Percentiles rank a stretch among this genome's conserved stretches.
Evolutionary conservation across 2,797 vertebrate species (phyloP).

Genomic region (Sebastes reedi): DNA sequence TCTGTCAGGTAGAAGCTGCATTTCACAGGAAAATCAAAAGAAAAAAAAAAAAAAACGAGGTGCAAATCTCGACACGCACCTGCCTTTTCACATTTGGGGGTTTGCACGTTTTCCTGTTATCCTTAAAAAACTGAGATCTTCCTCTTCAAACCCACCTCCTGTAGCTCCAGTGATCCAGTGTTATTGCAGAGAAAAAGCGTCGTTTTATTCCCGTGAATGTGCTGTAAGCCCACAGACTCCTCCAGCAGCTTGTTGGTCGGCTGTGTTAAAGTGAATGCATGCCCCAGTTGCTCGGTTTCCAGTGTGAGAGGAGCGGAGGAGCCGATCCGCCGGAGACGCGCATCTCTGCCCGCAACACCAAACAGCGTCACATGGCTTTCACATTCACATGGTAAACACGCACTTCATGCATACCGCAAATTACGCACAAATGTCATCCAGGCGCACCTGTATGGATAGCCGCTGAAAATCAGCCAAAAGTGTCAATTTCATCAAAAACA

Average conservation of each 20-base stretch:
- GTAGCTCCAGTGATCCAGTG: conserved; percentile 8
- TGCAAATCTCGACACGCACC: conserved; percentile 35
- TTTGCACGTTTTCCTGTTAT: not conserved
- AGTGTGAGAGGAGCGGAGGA: conserved; percentile 17
- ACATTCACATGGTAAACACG: conserved; percentile 6
- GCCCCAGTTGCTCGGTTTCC: conserved; percentile 54
- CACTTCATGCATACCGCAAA: not conserved
- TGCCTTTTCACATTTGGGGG: conserved; percentile 10
- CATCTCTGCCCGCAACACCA: not conserved
- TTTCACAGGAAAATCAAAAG: conserved; percentile 48
- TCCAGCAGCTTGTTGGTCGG: conserved; percentile 65
- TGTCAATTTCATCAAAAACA: conserved; percentile 1
- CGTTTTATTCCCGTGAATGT: conserved; percentile 51
- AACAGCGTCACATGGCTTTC: not conserved
- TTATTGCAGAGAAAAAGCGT: conserved; percentile 38
- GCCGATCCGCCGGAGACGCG: conserved; percentile 12
- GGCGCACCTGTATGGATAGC: conserved; percentile 66
- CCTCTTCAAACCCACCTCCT: conserved; percentile 15
- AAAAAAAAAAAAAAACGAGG: conserved; percentile 4
- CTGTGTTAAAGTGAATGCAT: conserved; percentile 49
- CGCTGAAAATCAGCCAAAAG: conserved; percentile 24
- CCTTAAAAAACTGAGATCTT: not conserved
- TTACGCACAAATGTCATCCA: conserved; percentile 39
- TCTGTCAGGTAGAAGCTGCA: conserved; percentile 67
- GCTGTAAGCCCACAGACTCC: conserved; percentile 25